Percentiles rank a stretch among this genome's conserved stretches.
These are phyloP conservation scores for Drosophila emarginata DNA, from an alignment of 2,888 invertebrate species.

Conservation along the genomic window DNA sequence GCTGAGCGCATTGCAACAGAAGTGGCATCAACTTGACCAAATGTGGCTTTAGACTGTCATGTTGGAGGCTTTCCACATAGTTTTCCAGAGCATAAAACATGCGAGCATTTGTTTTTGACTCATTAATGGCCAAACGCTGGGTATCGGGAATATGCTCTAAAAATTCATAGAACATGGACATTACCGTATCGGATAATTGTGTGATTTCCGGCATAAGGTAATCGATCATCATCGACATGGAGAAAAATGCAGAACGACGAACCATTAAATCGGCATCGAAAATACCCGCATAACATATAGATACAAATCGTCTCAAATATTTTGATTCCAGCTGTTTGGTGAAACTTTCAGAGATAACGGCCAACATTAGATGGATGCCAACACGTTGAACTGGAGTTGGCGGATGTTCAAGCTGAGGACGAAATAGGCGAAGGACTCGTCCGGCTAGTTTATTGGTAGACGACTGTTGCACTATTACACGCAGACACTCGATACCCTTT, in stretches of 20 bases:
- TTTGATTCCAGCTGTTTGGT: slow-evolving; percentile 3
- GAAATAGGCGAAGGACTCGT: slow-evolving; percentile 18
- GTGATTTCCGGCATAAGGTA: slow-evolving; percentile 35
- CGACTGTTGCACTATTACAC: slow-evolving; percentile 13
- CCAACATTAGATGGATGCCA: slow-evolving; percentile 4
- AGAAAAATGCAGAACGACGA: slow-evolving; percentile 6
- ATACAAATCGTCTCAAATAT: slow-evolving; percentile 7
- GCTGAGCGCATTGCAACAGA: slow-evolving; percentile 2
- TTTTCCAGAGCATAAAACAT: slow-evolving; percentile 34
- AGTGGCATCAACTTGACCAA: slow-evolving; percentile 10
- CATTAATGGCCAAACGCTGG: neutral
- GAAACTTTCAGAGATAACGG: slow-evolving; percentile 17
- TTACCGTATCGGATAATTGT: neutral
- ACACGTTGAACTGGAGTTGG: neutral
- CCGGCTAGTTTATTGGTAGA: slow-evolving; percentile 11
- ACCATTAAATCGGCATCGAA: slow-evolving; percentile 16
- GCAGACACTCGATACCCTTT: slow-evolving; percentile 4
- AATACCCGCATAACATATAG: slow-evolving; percentile 12
- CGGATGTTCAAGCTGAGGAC: slow-evolving; percentile 16
- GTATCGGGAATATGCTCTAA: slow-evolving; percentile 2
- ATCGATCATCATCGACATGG: slow-evolving; percentile 24
- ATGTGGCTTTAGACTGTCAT: slow-evolving; percentile 4
- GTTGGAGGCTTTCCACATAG: slow-evolving; percentile 25
- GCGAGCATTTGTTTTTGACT: neutral
- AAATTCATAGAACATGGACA: slow-evolving; percentile 20